phyloP scores from a whole-genome alignment of 2,888 invertebrate species.

The Eurytoma adleriae region DNA sequence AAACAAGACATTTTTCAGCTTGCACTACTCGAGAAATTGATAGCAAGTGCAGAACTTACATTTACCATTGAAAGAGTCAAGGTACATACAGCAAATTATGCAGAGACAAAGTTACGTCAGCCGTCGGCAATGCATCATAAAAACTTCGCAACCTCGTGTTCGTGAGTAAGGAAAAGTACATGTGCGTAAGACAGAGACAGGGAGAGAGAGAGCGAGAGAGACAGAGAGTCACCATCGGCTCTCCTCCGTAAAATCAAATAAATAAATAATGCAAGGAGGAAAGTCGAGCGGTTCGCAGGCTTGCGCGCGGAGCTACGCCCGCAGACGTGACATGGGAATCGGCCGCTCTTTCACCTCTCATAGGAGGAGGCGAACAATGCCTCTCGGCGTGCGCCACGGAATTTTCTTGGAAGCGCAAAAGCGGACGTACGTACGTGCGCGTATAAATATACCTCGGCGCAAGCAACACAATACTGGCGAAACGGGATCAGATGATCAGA shows the following conservation, averaged over 20 bases:
- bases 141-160: no score
- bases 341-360: conserved; percentile 46
- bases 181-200: no score
- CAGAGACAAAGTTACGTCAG: not conserved
- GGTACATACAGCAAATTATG: not conserved
- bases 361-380: conserved; percentile 42
- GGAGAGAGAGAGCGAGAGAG: no score
- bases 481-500: conserved; percentile 36
- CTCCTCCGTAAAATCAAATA: not conserved
- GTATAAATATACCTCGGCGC: not conserved
- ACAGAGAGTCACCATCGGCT: not conserved
- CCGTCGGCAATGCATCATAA: no score
- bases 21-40: no score
- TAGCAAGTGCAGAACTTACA: no score
- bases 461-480: conserved; percentile 11
- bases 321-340: conserved; percentile 38
- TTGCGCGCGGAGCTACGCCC: not conserved
- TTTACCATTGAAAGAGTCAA: no score
- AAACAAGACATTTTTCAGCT: no score
- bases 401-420: conserved; percentile 41
- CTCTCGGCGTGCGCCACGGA: not conserved
- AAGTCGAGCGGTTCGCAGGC: conserved; percentile 13
- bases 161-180: no score
- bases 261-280: conserved; percentile 40
- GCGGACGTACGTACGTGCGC: not conserved